Evolutionary conservation across 2,888 invertebrate species (phyloP).

Genomic region (Diogma glabrata): DNA sequence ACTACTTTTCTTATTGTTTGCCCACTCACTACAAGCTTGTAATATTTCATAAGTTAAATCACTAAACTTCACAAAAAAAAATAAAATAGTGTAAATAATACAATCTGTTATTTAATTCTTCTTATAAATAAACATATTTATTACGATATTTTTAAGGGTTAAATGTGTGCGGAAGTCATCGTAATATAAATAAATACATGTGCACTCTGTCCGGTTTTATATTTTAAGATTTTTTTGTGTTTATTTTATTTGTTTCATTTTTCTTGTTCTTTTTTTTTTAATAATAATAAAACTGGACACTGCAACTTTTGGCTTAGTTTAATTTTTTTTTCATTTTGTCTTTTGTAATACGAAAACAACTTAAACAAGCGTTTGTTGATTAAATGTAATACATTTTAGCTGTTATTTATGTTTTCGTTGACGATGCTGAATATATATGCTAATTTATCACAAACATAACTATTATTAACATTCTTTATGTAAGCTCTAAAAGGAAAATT

Average conservation of each 20-base stretch:
- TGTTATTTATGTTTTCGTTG: too few species aligned
- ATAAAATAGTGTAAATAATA: not conserved
- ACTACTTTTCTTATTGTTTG: not conserved
- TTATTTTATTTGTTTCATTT: conserved; percentile 4
- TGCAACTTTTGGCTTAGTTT: conserved; percentile 6
- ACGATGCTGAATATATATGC: too few species aligned
- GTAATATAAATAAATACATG: conserved; percentile 6
- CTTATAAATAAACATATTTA: not conserved
- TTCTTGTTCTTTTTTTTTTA: conserved; percentile 4
- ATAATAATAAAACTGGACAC: conserved; percentile 8
- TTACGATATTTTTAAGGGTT: not conserved
- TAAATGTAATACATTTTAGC: too few species aligned
- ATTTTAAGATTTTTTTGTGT: conserved; percentile 3
- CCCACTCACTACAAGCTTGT: not conserved
- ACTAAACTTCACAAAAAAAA: not conserved
- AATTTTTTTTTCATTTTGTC: conserved; percentile 3
- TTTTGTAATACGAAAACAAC: conserved; percentile 1
- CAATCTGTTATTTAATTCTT: not conserved
- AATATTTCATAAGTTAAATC: not conserved
- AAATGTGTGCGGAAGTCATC: conserved; percentile 8
- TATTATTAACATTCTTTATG: not conserved
- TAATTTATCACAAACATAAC: too few species aligned
- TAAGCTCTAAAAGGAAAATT: too few species aligned
- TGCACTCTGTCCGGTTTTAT: conserved; percentile 8
- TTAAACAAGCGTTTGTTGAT: conserved; percentile 4